Percentiles rank a stretch among this genome's conserved stretches.
These are phyloP conservation scores for Amazona vittata DNA, from an alignment of 2,113 vertebrate species.

Conservation along the genomic window DNA sequence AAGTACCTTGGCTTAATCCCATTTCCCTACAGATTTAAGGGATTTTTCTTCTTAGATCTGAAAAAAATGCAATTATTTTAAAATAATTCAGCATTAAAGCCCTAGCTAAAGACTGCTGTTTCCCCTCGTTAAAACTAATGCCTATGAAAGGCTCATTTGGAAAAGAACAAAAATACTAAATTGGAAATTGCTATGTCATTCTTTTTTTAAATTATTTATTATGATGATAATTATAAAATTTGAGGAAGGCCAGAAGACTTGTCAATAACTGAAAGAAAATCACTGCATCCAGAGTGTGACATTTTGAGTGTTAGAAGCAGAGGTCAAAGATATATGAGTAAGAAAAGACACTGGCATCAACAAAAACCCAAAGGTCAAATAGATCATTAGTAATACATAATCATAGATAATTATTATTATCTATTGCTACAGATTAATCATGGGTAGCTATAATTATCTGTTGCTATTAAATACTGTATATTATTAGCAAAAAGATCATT, in stretches of 20 bases:
- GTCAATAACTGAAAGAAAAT: slow-evolving; percentile 29
- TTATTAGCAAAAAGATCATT: neutral
- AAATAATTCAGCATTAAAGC: slow-evolving; percentile 17
- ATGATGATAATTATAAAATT: slow-evolving; percentile 8
- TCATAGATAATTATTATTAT: neutral
- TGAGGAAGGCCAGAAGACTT: neutral
- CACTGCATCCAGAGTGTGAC: neutral
- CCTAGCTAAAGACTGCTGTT: neutral
- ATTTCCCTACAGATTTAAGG: slow-evolving; percentile 40
- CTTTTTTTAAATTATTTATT: neutral
- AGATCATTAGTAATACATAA: neutral
- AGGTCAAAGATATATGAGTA: neutral
- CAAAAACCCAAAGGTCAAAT: slow-evolving; percentile 9
- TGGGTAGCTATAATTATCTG: neutral
- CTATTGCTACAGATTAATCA: neutral
- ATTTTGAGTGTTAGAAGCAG: neutral
- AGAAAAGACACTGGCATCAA: neutral
- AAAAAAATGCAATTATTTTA: slow-evolving; percentile 21
- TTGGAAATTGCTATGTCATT: neutral
- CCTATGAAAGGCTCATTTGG: neutral
- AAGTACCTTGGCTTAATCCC: slow-evolving; percentile 56
- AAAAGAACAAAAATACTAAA: neutral
- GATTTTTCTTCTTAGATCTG: slow-evolving; percentile 5
- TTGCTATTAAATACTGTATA: neutral
- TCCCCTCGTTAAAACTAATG: neutral